A percentile compares a stretch with the other conserved stretches of the same genome.
phyloP scores from a whole-genome alignment of 2,113 vertebrate genomes.

The Haemorhous mexicanus region DNA sequence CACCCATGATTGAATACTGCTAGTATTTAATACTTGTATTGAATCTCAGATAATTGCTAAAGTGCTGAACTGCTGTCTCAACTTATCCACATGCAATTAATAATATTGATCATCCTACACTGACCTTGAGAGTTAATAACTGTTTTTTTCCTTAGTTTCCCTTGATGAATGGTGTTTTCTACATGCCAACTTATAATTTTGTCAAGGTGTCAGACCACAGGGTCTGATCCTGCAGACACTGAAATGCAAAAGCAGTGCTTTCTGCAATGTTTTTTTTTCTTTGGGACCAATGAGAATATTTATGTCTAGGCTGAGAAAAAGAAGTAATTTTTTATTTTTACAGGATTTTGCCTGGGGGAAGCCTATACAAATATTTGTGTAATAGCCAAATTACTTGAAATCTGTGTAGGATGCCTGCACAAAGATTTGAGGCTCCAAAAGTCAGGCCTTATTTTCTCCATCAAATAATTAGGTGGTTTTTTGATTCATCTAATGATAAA shows the following conservation, averaged over 20 bases:
- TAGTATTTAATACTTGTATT: constrained; percentile 4
- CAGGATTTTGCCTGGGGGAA: background rate
- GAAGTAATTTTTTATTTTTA: background rate
- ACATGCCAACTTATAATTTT: background rate
- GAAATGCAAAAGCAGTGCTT: background rate
- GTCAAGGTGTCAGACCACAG: background rate
- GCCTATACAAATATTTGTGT: background rate
- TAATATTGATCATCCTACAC: constrained; percentile 8
- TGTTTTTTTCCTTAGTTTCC: background rate
- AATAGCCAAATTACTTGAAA: background rate
- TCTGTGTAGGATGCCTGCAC: background rate
- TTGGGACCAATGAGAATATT: background rate
- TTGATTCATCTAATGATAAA: background rate
- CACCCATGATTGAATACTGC: background rate
- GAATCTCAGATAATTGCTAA: background rate
- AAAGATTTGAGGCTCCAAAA: background rate
- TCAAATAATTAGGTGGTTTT: background rate
- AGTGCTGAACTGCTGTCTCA: constrained; percentile 22
- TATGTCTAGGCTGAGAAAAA: background rate
- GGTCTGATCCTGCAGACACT: background rate
- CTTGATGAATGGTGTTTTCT: constrained; percentile 1
- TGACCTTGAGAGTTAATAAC: constrained; percentile 43
- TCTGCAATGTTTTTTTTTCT: background rate
- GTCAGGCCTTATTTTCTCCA: background rate
- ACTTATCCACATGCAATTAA: constrained; percentile 17